Evolutionary conservation across 1,140 invertebrate species (phyloP).

Genomic region (Rhopalosiphum maidis): DNA sequence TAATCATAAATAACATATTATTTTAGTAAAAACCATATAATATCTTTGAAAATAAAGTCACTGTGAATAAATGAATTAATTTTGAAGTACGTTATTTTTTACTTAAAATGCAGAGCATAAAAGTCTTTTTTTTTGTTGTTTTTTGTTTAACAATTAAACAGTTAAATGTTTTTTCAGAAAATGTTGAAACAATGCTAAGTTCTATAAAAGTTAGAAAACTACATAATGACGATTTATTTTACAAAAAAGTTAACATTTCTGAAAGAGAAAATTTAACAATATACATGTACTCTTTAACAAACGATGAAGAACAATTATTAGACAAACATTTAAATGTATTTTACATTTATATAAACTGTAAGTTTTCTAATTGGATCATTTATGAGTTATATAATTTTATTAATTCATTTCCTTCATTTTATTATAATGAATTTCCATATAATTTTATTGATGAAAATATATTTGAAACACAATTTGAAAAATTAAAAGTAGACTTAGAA

Average conservation of each 20-base stretch:
- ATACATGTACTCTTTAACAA: not conserved
- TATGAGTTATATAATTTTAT: not conserved
- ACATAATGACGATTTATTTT: not conserved
- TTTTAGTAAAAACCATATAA: too few species aligned
- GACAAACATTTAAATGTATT: not conserved
- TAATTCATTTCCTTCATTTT: not conserved
- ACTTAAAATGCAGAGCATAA: not conserved
- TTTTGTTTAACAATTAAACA: not conserved
- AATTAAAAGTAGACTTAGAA: not conserved
- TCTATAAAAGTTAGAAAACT: not conserved
- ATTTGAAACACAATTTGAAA: not conserved
- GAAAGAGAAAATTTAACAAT: not conserved
- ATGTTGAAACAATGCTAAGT: not conserved
- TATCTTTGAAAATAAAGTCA: too few species aligned
- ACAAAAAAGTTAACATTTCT: not conserved
- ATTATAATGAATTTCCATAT: not conserved
- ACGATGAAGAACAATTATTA: not conserved
- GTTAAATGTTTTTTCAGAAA: not conserved
- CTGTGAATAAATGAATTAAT: too few species aligned
- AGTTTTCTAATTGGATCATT: not conserved
- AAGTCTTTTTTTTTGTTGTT: not conserved
- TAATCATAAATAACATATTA: too few species aligned
- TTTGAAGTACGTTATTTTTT: too few species aligned
- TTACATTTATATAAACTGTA: slow-evolving; percentile 16
- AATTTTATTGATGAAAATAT: not conserved